Percentiles rank a stretch among this genome's conserved stretches.
These are phyloP conservation scores for Drosophila chauvacae DNA, from an alignment of 1,140 invertebrate genomes.

Conservation along the genomic window DNA sequence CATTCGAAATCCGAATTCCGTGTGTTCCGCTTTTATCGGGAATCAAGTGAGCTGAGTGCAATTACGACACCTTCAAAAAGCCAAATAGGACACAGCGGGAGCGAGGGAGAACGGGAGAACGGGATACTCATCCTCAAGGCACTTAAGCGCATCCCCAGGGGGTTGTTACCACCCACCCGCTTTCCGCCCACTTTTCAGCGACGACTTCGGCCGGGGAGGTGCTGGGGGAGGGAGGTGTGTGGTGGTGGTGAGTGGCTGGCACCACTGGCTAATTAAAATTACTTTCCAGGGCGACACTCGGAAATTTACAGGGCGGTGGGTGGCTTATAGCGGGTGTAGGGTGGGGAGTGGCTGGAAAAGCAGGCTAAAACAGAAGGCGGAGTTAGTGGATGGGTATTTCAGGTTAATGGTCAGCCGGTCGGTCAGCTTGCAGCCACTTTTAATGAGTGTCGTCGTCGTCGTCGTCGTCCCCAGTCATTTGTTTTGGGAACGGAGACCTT, in stretches of 20 bases:
- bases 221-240: too few relatives aligned
- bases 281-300: conserved; percentile 64
- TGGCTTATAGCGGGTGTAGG: neutral
- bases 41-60: conserved; percentile 76
- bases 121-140: conserved; percentile 45
- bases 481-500: conserved; percentile 42
- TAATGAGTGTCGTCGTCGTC: conserved; percentile 65
- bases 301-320: conserved; percentile 44
- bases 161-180: conserved; percentile 40
- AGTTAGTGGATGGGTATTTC: conserved; percentile 4
- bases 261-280: conserved; percentile 74
- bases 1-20: conserved; percentile 52
- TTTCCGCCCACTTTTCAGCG: conserved; percentile 17
- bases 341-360: neutral
- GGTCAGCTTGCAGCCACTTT: conserved; percentile 53
- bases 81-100: conserved; percentile 39
- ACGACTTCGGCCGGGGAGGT: neutral
- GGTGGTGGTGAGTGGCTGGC: conserved; percentile 21
- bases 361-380: conserved; percentile 12
- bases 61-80: conserved; percentile 82
- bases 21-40: conserved; percentile 64
- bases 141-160: conserved; percentile 74
- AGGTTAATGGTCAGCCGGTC: conserved; percentile 58
- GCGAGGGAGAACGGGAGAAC: neutral
- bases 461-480: conserved; percentile 52